Percentiles rank a stretch among this genome's conserved stretches.
phyloP scores from a whole-genome alignment of 2,888 invertebrate species.

The Oscheius sp. region DNA sequence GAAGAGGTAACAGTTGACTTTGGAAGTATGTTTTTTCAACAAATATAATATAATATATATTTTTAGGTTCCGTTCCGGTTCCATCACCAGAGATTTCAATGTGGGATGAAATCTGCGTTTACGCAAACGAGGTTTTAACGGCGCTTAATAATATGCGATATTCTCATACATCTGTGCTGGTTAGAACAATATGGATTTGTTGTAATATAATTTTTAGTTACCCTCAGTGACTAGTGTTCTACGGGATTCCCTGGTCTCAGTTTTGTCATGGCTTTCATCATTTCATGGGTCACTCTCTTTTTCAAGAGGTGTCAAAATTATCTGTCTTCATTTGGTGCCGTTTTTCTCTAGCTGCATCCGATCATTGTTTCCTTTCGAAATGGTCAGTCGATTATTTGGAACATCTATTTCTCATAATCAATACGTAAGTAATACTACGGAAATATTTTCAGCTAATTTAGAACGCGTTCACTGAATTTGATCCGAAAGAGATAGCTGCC shows the following conservation, averaged over 20 bases:
- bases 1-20: background rate
- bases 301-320: slow-evolving; percentile 46
- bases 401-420: slow-evolving; percentile 48
- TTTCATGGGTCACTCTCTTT: slow-evolving; percentile 49
- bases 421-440: slow-evolving; percentile 44
- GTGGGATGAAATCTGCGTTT: slow-evolving; percentile 71
- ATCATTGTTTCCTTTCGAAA: slow-evolving; percentile 52
- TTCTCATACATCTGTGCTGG: slow-evolving; percentile 61
- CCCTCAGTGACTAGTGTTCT: slow-evolving; percentile 43
- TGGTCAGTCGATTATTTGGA: slow-evolving; percentile 48
- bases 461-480: slow-evolving; percentile 51
- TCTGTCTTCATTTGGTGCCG: slow-evolving; percentile 49
- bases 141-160: slow-evolving; percentile 68
- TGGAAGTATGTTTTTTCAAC: background rate
- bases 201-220: slow-evolving; percentile 37
- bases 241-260: slow-evolving; percentile 52
- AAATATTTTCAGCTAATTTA: slow-evolving; percentile 34
- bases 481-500: slow-evolving; percentile 47
- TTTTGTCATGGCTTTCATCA: slow-evolving; percentile 56
- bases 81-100: slow-evolving; percentile 67
- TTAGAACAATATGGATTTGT: slow-evolving; percentile 29
- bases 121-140: slow-evolving; percentile 65
- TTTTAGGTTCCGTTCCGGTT: slow-evolving; percentile 43
- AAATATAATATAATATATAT: background rate
- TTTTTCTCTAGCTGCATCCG: slow-evolving; percentile 51